Evolutionary conservation across 1,140 invertebrate genomes (phyloP).

Genomic region (Drosophila melanogaster): Release_6_plus_ISO1_MT NT_033777.3:8647501-8648000

Average conservation of each 20-base stretch:
- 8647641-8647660: constrained; percentile 11
- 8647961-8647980: constrained; percentile 58
- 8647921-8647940: constrained; percentile 51
- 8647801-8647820: constrained; percentile 54
- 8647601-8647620: constrained; percentile 58
- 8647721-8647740: constrained; percentile 47
- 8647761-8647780: constrained; percentile 56
- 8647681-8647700: constrained; percentile 60
- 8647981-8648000: constrained; percentile 73
- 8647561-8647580: constrained; percentile 4
- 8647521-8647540: constrained; percentile 74
- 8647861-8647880: constrained; percentile 51
- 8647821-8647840: constrained; percentile 34
- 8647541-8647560: constrained; percentile 5
- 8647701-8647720: constrained; percentile 62
- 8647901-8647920: constrained; percentile 54
- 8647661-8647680: constrained; percentile 36
- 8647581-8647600: constrained; percentile 69
- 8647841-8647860: constrained; percentile 61
- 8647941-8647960: constrained; percentile 53
- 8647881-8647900: constrained; percentile 76
- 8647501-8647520: constrained; percentile 74
- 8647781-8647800: constrained; percentile 81
- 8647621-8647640: constrained; percentile 6
- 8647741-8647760: constrained; percentile 36